Base-by-base conservation (phyloP, 2,888 invertebrate species). In the Ormia ochracea region DNA sequence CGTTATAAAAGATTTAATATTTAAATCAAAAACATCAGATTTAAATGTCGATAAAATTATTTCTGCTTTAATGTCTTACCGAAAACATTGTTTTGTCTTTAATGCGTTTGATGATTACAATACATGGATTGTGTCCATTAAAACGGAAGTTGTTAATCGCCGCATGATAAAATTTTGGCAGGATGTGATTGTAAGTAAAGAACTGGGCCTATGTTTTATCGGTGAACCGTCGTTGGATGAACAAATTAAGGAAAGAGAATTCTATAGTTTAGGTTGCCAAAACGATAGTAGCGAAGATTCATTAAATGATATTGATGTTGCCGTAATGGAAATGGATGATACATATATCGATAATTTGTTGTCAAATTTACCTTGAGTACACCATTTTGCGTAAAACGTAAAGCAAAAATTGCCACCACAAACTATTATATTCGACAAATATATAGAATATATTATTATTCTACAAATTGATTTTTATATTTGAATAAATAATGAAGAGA, bases 81-180 rank as follows among this genome's bases (percentile, higher is more conserved):
- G 89, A 0, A 83, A 83, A n/a, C 83, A 84, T 50, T 84, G 84
- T 38, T 43, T 85, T 3, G 85, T 85, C 3, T 88, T 87, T 14
- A 85, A 85, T 76, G 85, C 85, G 10, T 85, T 86, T 33, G 82
- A 81, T 38, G 88, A 88, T 21, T 89, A 87, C 68, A 87, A 89
- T 70, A 84, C 86, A 23, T 89, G 89, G 85, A 84, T 88, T 36
- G 77, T 68, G 0, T 84, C 85, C 21, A 72, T 90, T 1, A 88
- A 86, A 26, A 36, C 41, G 0, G 85, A 85, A 12, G 74, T 84
- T 10, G 41, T 81, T 4, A 56, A 83, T 6, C 82, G 77, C 3
- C 81, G 85, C 5, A 83, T 86, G 56, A 74, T 75, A 4, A 84
- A 86, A 2, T 89, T 90, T 61, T 89, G 89, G 89, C 63, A 82